Percentiles rank a stretch among this genome's conserved stretches.
Evolutionary conservation across 2,113 vertebrate species (phyloP).

Genomic region (Strigops habroptila): DNA sequence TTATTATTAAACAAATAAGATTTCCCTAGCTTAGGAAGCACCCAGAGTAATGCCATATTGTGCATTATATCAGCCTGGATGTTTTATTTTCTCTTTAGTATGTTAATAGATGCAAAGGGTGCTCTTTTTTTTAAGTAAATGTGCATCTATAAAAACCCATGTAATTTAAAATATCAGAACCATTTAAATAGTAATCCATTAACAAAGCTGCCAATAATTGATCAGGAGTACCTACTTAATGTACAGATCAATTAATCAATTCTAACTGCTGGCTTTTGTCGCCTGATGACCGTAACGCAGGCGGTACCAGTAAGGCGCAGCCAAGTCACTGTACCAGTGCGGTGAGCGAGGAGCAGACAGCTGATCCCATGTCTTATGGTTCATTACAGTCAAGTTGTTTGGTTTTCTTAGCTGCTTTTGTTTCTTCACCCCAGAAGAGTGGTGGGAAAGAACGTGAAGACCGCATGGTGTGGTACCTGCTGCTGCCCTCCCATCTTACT

Average conservation of each 20-base stretch:
- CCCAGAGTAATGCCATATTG: slow-evolving; percentile 76
- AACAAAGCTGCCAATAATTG: slow-evolving; percentile 75
- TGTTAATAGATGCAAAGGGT: slow-evolving; percentile 74
- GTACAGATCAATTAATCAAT: slow-evolving; percentile 70
- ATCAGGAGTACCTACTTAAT: slow-evolving; percentile 68
- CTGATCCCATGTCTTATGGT: neutral
- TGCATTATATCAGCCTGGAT: slow-evolving; percentile 72
- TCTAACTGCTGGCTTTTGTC: slow-evolving; percentile 46
- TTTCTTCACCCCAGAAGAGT: neutral
- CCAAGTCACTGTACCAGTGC: fast-evolving
- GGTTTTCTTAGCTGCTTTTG: neutral
- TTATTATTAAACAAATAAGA: slow-evolving; percentile 85
- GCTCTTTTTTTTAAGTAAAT: slow-evolving; percentile 71
- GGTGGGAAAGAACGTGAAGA: neutral
- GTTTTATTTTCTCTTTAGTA: slow-evolving; percentile 78
- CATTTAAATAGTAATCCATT: slow-evolving; percentile 72
- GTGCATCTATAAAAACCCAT: slow-evolving; percentile 65
- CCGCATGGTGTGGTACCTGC: neutral
- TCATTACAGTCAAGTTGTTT: neutral
- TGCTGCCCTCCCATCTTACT: fast-evolving
- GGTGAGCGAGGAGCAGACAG: neutral
- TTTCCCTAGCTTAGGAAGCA: slow-evolving; percentile 76
- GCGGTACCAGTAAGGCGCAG: neutral
- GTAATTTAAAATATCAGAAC: slow-evolving; percentile 73
- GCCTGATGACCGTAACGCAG: neutral